phyloP scores from a whole-genome alignment of 2,113 vertebrate species.

The Stigmatopora argus region DNA sequence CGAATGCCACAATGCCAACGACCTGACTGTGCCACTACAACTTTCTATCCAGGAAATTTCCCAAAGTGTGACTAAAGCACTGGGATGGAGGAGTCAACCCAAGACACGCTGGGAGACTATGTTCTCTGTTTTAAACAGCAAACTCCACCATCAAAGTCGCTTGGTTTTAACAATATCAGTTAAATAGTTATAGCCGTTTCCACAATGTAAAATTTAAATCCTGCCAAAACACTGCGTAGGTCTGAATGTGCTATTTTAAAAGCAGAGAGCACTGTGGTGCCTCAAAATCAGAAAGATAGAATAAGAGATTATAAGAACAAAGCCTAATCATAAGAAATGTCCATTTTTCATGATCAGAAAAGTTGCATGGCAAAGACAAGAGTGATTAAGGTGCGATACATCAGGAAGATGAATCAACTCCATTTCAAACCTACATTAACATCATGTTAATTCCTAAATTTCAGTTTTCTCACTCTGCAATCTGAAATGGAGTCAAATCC shows the following conservation, averaged over 20 bases:
- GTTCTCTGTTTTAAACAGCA: neutral
- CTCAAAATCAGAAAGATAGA: conserved; percentile 37
- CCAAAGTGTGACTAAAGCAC: too few species aligned
- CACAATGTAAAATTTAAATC: conserved; percentile 23
- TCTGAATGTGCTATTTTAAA: conserved; percentile 16
- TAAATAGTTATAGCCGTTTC: conserved; percentile 35
- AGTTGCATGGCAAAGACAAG: conserved; percentile 12
- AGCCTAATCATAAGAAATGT: conserved; percentile 36
- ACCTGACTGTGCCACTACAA: too few species aligned
- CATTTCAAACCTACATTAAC: neutral
- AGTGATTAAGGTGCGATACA: conserved; percentile 6
- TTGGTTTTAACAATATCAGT: conserved; percentile 54
- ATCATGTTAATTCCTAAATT: neutral
- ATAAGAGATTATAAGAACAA: conserved; percentile 41
- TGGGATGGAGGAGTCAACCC: too few species aligned
- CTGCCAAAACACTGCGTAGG: conserved; percentile 23
- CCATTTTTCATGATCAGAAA: conserved; percentile 26
- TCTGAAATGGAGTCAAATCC: conserved; percentile 3
- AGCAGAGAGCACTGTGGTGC: conserved; percentile 11
- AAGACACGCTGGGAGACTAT: neutral
- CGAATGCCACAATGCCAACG: too few species aligned
- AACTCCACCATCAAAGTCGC: neutral
- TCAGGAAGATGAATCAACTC: neutral
- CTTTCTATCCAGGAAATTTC: too few species aligned
- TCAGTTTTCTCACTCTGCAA: neutral